Evolutionary conservation across 2,888 invertebrate species (phyloP).

Genomic region (Pachydiplax longipennis): DNA sequence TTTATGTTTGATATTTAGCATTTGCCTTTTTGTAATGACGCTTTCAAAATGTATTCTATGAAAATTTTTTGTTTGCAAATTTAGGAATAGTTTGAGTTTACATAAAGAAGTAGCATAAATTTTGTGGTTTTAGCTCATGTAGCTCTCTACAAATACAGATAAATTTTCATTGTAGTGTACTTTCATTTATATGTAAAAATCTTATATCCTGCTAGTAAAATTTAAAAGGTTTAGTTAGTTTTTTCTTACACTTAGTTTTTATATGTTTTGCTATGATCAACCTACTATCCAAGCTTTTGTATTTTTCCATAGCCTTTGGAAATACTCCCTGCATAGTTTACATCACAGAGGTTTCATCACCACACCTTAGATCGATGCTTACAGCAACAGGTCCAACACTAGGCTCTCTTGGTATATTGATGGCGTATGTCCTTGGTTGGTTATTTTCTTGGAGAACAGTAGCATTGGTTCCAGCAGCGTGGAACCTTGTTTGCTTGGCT

Average conservation of each 20-base stretch:
- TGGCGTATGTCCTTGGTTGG: constrained; percentile 66
- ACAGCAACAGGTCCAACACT: constrained; percentile 67
- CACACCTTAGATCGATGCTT: constrained; percentile 67
- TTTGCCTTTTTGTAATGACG: too few species aligned
- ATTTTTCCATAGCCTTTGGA: constrained; percentile 60
- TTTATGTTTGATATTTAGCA: too few species aligned
- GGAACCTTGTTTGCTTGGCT: constrained; percentile 61
- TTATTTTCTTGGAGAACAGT: constrained; percentile 65
- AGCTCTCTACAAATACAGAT: too few species aligned
- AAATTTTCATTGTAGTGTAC: too few species aligned
- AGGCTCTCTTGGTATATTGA: constrained; percentile 68
- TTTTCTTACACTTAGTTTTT: not conserved
- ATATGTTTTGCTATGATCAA: not conserved
- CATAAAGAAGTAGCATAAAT: too few species aligned
- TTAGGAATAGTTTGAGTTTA: too few species aligned
- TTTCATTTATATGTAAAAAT: too few species aligned
- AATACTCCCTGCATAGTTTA: constrained; percentile 69
- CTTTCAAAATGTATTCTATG: too few species aligned
- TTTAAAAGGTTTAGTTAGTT: not conserved
- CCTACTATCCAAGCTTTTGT: not conserved
- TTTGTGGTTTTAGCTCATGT: too few species aligned
- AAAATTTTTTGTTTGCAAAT: too few species aligned
- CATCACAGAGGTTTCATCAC: constrained; percentile 68
- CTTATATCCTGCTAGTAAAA: too few species aligned
- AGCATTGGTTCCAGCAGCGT: constrained; percentile 60